Base-by-base conservation (phyloP, 2,888 invertebrate genomes). In the Drosophila affinis region DNA sequence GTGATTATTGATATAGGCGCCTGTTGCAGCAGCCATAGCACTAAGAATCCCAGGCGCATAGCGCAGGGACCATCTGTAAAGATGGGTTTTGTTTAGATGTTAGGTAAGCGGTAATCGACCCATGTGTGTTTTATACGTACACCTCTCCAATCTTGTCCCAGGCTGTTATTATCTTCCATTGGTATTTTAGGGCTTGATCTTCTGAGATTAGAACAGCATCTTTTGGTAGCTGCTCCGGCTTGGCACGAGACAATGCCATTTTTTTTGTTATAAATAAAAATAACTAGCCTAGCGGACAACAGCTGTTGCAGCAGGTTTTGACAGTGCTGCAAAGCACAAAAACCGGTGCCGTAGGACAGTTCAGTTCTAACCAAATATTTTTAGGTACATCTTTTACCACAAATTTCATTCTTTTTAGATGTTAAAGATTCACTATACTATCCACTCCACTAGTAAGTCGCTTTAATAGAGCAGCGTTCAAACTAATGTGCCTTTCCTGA, bases 61-160 rank as follows among this genome's bases (percentile, higher is more conserved):
- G 12, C 92, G 91, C 58, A 94, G 90, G 0, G 93, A 90, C 93
- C 93, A 94, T n/a, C 95, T 95, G 77, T 14, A 90, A 5, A 24
- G 39, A 44, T 24, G 12, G 34, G 10, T 39, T 55, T 58, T 27
- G 32, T 34, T 21, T 6, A 45, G 46, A 17, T 74, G 51, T 72
- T 72, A 72, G 72, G 54, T 72, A 72, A 72, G 74, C 57, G 32
- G 56, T 61, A 59, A 34, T 21, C 27, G 2, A 3, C 7, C 7
- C 53, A 29, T 10, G 7, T 29, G 17, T 17, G 3, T 51, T 57
- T 21, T 2, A 32, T 49, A 57, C 75, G 47, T 93, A 96, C 95
- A 94, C 93, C 81, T 96, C 95, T 3, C 92, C 91, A 45, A 87
- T 12, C 10, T 93, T 91, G 34, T 94, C 93, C 96, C 96, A 96